phyloP scores from a whole-genome alignment of 1,140 invertebrate species.

The Drosophila yakuba region DNA sequence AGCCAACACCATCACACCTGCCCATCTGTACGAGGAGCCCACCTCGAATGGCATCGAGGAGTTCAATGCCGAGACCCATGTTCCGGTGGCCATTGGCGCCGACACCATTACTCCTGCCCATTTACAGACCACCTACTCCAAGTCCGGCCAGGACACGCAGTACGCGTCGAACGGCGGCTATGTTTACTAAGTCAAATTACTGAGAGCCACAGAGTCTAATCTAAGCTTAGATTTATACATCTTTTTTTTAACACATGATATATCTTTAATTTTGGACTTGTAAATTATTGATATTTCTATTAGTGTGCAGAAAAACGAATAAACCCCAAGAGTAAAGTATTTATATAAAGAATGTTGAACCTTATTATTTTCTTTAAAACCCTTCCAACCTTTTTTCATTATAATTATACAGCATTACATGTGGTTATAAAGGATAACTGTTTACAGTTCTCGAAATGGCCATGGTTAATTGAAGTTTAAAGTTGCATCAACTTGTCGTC shows the following conservation, averaged over 20 bases:
- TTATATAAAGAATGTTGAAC: too few relatives aligned
- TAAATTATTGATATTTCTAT: not conserved
- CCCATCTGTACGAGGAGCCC: conserved; percentile 56
- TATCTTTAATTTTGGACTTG: not conserved
- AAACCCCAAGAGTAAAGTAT: too few relatives aligned
- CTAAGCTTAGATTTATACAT: conserved; percentile 1
- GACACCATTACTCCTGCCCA: conserved; percentile 59
- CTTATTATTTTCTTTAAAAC: too few relatives aligned
- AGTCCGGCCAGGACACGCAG: conserved; percentile 42
- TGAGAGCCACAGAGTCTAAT: conserved; percentile 16
- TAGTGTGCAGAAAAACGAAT: not conserved
- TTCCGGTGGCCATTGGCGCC: conserved; percentile 50
- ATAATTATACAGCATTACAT: too few relatives aligned
- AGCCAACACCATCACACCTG: conserved; percentile 36
- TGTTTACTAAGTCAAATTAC: conserved; percentile 52
- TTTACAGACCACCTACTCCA: conserved; percentile 5
- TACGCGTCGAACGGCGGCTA: conserved; percentile 72
- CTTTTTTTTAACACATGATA: not conserved
- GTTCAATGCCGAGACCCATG: conserved; percentile 59
- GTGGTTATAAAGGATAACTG: too few relatives aligned
- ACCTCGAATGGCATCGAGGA: conserved; percentile 66
- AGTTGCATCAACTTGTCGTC: conserved; percentile 2
- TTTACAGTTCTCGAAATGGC: conserved; percentile 15
- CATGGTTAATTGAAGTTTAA: not conserved
- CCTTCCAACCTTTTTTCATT: too few relatives aligned